Conservation (phyloP, 2,888 invertebrate species). For the Rhagonycha fulva region DNA sequence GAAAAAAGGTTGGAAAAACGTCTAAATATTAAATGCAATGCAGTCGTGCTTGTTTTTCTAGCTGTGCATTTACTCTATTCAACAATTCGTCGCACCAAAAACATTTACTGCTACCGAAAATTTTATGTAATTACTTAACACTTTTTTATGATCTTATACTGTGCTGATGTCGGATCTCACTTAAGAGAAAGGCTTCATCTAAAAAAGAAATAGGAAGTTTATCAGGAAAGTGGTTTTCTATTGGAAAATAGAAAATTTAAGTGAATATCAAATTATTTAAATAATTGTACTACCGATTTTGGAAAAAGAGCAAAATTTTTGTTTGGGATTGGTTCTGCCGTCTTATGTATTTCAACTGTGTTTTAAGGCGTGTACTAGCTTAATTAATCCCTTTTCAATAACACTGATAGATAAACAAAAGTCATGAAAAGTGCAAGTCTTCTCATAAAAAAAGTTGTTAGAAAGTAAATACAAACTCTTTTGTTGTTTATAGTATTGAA, state of each 20-base stretch:
- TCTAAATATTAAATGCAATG: background rate
- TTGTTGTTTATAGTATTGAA: background rate
- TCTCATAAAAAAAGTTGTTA: background rate
- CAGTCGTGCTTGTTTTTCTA: background rate
- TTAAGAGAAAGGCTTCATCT: background rate
- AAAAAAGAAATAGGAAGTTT: background rate
- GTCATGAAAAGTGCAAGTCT: background rate
- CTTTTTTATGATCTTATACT: background rate
- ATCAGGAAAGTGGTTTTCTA: background rate
- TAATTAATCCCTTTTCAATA: background rate
- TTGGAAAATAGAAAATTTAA: background rate
- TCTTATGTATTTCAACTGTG: background rate
- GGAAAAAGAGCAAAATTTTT: background rate
- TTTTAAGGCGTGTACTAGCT: background rate
- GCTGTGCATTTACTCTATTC: background rate
- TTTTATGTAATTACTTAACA: background rate
- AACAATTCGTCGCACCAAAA: background rate
- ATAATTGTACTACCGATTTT: background rate
- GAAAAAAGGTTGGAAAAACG: background rate
- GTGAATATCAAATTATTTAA: no score
- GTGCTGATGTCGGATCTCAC: background rate
- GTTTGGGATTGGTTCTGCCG: background rate
- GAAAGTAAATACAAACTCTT: background rate
- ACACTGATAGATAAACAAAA: background rate
- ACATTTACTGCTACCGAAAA: background rate